phyloP scores from a whole-genome alignment of 2,797 vertebrate genomes.

The Denticeps clupeoides region DNA sequence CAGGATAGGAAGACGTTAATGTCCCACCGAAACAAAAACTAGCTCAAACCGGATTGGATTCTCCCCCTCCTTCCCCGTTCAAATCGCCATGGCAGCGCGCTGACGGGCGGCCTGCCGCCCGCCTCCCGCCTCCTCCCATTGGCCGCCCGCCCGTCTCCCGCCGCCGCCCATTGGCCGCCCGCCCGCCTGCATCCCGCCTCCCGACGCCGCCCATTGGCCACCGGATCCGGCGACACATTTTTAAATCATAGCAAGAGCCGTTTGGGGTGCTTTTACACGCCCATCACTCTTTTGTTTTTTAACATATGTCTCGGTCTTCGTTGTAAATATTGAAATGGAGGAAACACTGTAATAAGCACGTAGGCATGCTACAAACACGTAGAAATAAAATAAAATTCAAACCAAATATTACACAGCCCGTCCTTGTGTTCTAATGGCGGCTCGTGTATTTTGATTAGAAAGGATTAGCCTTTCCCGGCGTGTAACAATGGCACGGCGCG shows the following conservation, averaged over 20 bases:
- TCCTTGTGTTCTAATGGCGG: too few relatives aligned
- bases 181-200: too few relatives aligned
- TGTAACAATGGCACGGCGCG: too few relatives aligned
- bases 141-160: background rate
- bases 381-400: background rate
- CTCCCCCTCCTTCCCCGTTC: conserved; percentile 61
- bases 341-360: too few relatives aligned
- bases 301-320: too few relatives aligned
- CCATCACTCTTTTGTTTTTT: conserved; percentile 52
- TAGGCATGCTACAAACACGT: too few relatives aligned
- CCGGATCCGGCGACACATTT: conserved; percentile 33
- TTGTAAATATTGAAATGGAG: conserved; percentile 15
- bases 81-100: conserved; percentile 50
- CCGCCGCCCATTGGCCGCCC: too few relatives aligned
- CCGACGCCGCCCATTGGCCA: conserved; percentile 49
- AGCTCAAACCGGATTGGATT: conserved; percentile 84
- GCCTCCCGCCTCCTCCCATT: conserved; percentile 33
- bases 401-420: too few relatives aligned
- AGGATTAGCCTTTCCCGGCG: too few relatives aligned
- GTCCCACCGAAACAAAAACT: conserved; percentile 73
- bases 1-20: conserved; percentile 60
- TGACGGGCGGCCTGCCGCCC: conserved; percentile 42
- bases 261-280: conserved; percentile 47
- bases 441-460: too few relatives aligned
- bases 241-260: conserved; percentile 50